Conservation (phyloP, 2,113 vertebrate species). For the Megalops atlanticus region DNA sequence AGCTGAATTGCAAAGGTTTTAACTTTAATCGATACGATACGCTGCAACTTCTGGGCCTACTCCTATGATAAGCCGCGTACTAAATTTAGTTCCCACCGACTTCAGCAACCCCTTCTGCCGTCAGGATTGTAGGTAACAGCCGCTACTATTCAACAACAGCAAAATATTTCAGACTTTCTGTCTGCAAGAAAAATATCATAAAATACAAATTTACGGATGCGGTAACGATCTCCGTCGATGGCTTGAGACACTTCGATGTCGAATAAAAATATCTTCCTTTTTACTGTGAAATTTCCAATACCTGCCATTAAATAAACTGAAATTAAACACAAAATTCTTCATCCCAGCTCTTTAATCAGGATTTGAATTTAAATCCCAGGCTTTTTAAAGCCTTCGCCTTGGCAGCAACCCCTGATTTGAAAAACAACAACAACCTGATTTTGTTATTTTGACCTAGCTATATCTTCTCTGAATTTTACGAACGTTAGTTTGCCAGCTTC, state of each 20-base stretch:
- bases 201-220: constrained; percentile 39
- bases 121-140: background rate
- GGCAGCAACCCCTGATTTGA: constrained; percentile 8
- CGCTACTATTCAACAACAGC: constrained; percentile 13
- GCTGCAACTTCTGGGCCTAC: constrained; percentile 8
- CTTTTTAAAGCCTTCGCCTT: constrained; percentile 43
- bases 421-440: background rate
- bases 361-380: constrained; percentile 37
- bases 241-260: constrained; percentile 51
- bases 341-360: constrained; percentile 54
- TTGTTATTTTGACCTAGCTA: constrained; percentile 2
- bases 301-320: constrained; percentile 58
- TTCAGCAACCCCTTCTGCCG: background rate
- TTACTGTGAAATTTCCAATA: constrained; percentile 64
- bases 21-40: background rate
- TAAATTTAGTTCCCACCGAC: constrained; percentile 13
- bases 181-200: background rate
- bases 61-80: background rate
- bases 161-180: background rate
- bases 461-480: background rate
- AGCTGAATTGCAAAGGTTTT: background rate
- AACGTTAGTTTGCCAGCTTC: no score
- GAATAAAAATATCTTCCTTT: constrained; percentile 61
- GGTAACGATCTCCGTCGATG: constrained; percentile 43
- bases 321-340: constrained; percentile 51